Conservation (phyloP, 1,140 invertebrate species). For the Philopotamus ludificatus region DNA sequence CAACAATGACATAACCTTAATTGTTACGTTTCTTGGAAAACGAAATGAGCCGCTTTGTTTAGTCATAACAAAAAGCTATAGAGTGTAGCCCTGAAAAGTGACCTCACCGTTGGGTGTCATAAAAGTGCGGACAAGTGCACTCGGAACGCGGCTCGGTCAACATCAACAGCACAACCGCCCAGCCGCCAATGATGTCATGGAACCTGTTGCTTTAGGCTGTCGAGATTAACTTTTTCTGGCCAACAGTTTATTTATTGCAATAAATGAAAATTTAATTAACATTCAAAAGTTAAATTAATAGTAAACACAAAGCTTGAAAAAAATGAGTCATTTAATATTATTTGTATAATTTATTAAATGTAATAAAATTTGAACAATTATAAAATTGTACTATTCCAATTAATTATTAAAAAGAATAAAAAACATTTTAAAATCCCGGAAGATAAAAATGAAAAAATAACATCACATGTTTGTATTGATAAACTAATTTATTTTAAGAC, state of each 20-base stretch:
- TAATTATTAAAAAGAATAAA: neutral
- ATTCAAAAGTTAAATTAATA: no score
- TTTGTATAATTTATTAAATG: no score
- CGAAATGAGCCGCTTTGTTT: neutral
- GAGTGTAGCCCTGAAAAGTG: no score
- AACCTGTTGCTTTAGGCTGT: neutral
- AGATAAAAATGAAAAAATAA: no score
- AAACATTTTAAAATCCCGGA: no score
- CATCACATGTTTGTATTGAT: no score
- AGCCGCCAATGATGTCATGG: constrained; percentile 8
- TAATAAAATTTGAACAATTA: no score
- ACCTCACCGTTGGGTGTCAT: constrained; percentile 2
- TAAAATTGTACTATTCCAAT: neutral
- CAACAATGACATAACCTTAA: constrained; percentile 23
- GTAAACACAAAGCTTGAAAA: no score
- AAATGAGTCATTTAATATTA: no score
- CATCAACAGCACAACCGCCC: neutral
- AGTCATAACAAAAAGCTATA: neutral
- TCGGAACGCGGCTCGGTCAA: neutral
- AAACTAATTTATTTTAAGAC: no score
- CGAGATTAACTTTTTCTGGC: neutral
- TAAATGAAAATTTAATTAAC: no score
- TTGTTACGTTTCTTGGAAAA: neutral
- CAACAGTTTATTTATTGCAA: no score
- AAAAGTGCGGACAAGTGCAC: neutral